Evolutionary conservation across 1,140 invertebrate genomes (phyloP).

Genomic region (Lysiphlebus fabarum): DNA sequence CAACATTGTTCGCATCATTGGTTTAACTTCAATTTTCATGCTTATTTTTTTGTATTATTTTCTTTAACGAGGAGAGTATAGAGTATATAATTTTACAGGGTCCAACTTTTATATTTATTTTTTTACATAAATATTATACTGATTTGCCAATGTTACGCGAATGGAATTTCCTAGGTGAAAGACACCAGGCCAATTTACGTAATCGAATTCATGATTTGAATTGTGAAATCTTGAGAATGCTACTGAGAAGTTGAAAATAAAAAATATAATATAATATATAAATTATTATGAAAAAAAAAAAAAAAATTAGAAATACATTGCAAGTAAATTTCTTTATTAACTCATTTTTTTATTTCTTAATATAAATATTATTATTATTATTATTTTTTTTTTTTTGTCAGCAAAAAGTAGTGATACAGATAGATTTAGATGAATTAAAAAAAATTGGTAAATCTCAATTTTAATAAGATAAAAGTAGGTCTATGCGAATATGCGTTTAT

Average conservation of each 20-base stretch:
- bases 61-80: no score
- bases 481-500: slow-evolving; percentile 23
- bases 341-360: not conserved
- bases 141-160: not conserved
- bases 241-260: not conserved
- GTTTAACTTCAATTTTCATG: no score
- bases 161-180: slow-evolving; percentile 4
- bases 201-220: not conserved
- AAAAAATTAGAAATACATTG: not conserved
- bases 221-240: not conserved
- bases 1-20: no score
- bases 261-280: not conserved
- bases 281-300: no score
- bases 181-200: not conserved
- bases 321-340: not conserved
- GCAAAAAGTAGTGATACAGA: no score
- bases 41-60: no score
- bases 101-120: not conserved
- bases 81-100: no score
- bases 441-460: slow-evolving; percentile 8
- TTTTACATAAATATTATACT: slow-evolving; percentile 9
- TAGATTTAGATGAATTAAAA: not conserved
- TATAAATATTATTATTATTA: no score
- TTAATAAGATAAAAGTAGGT: slow-evolving; percentile 31
- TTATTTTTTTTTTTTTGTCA: no score